Conservation (phyloP, 2,797 vertebrate species). For the Danio tinwini region DNA sequence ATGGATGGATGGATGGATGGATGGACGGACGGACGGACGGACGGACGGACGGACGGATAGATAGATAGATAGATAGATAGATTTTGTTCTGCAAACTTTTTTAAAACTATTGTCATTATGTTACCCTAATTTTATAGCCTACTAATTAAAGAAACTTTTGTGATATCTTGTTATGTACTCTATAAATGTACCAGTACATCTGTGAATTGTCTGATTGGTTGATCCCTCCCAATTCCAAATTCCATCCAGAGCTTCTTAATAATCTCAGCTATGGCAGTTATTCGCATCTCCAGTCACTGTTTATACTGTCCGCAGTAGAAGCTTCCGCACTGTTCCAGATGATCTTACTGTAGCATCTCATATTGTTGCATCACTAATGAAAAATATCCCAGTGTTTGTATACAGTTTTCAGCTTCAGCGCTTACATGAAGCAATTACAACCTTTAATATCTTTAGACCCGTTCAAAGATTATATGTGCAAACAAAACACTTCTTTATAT, state of each 20-base stretch:
- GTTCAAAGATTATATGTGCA: not conserved
- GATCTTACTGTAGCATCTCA: not conserved
- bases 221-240: not conserved
- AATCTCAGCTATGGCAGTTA: conserved; percentile 19
- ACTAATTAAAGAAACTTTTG: not conserved
- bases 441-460: not conserved
- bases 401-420: not conserved
- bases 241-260: not conserved
- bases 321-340: not conserved
- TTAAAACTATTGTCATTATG: too few relatives aligned
- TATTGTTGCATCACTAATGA: not conserved
- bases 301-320: not conserved
- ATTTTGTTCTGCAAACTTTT: too few relatives aligned
- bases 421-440: not conserved
- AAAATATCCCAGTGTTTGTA: not conserved
- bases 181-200: not conserved
- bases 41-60: too few relatives aligned
- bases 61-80: too few relatives aligned
- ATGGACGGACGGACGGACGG: too few relatives aligned
- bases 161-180: not conserved
- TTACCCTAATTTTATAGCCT: not conserved
- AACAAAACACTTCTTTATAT: conserved; percentile 9
- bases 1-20: too few relatives aligned
- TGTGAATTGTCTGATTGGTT: conserved; percentile 15
- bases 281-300: conserved; percentile 8